Percentiles rank a stretch among this genome's conserved stretches.
Conservation (phyloP, 2,888 invertebrate species). For the Megaustenia siamemsis region DNA sequence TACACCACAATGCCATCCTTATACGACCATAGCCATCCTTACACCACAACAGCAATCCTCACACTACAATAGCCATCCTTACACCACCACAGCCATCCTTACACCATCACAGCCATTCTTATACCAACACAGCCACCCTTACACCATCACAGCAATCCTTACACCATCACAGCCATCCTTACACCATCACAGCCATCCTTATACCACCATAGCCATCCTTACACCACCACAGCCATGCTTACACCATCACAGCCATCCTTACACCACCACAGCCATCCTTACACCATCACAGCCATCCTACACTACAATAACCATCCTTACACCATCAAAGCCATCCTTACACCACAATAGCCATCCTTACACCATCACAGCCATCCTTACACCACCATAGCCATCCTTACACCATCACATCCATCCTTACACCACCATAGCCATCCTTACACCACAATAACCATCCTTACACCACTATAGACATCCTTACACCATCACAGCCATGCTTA, state of each 20-base stretch:
- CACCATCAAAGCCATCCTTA: neutral
- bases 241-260: neutral
- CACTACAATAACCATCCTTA: neutral
- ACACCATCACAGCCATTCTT: no score
- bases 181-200: no score
- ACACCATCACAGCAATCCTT: no score
- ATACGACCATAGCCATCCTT: no score
- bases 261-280: neutral
- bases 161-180: no score
- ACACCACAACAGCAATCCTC: no score
- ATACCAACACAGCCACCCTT: no score
- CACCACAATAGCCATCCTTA: neutral
- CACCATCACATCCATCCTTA: neutral
- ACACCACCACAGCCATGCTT: neutral
- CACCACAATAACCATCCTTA: neutral
- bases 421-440: neutral
- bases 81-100: no score
- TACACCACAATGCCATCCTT: no score
- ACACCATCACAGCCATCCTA: neutral
- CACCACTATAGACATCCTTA: neutral
- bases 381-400: neutral
- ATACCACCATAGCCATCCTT: neutral
- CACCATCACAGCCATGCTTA: neutral
- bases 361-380: neutral
- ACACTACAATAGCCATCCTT: no score